Base-by-base conservation (phyloP, 2,888 invertebrate genomes). In the Pseudoips prasinana region DNA sequence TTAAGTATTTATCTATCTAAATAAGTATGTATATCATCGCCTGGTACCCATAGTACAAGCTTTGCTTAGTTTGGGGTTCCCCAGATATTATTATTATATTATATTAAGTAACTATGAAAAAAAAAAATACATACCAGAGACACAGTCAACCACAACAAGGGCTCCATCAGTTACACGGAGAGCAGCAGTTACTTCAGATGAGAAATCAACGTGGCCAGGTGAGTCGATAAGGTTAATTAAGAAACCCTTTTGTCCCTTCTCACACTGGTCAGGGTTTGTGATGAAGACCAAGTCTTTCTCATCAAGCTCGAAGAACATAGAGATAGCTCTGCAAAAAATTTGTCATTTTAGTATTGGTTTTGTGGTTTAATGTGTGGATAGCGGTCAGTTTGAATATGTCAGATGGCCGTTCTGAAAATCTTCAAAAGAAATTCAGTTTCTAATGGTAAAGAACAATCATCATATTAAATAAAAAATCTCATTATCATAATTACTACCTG, bases 181-280 rank as follows among this genome's bases (percentile, higher is more conserved):
- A 61, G 99, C 99, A 68, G 99, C 99, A 33, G 99, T 99, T 58
- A 99, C 99, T 90, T 99, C 99, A 54, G 98, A 98, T 2, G 99
- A 99, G 91, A 99, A 99, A 90, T 99, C 99, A 74, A 99, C 99
- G 95, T 99, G 99, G 56, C 99, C 99, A 59, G 99, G 99, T 9
- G 99, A 99, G 90, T 99, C 99, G 66, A 99, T 99, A 88, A 99
- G 90, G 88, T 99, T 99, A 91, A 99, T 99, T 88, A 99, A 95
- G 93, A 99, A 99, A 90, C 98, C 98, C 85, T 94, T 95, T 60
- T 94, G 94, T 18, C 90, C 93, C 90, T 95, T 96, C 72, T 98
- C 97, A 72, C 96, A 93, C 86, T 98, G 97, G 85, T 96, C 96
- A 24, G 92, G 91, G 69, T 94, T 94, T 59, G 94, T 96, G 79